Base-by-base conservation (phyloP, 2,113 vertebrate genomes). In the Monarcha castaneiventris region DNA sequence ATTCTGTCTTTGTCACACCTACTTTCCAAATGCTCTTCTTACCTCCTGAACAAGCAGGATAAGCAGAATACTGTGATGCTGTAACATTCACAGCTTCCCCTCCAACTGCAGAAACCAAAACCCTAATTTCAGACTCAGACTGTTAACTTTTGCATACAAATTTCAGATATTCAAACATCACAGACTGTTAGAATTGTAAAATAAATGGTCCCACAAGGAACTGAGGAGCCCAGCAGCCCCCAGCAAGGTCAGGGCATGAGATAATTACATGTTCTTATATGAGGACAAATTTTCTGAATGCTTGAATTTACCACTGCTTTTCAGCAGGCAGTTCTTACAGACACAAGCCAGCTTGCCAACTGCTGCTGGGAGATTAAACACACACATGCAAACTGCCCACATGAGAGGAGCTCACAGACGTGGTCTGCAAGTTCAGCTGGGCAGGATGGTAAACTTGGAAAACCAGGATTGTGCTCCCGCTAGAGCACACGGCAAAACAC, bases 1-100 rank as follows among this genome's bases (percentile, higher is more conserved):
- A 14, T 17, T 54, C 41, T 72, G 27, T 49, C 76, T 84, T 87
- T 66, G 46, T 95, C 94, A 93, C 63, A 59, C 63, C 59, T 87
- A 69, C 46, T 67, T 90, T 91, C 58, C 67, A 84, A 76, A 87
- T 7, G 16, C 9, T 35, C 8, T 30, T 84, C 78, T 43, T 49
- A 62, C 56, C 54, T 61, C 67, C 87, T 74, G 56, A 93, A 56
- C 27, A 49, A 74, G 83, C 33, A 75, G 77, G 51, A 84, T 71
- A 78, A 94, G 58, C 63, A 66, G 43, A 85, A 79, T 10, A 29
- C 29, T 32, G 49, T 4, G 32, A 82, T 73, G 76, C 56, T 75
- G 23, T 26, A 82, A 89, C 27, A 51, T 46, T 16, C 35, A 69
- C n/a, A 87, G 33, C 37, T 78, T 72, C 39, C 51, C 52, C 44